Evolutionary conservation across 2,888 invertebrate genomes (phyloP), one percentile per base, ranked within the genome.

Genomic region (Cerastis rubricosa): DNA sequence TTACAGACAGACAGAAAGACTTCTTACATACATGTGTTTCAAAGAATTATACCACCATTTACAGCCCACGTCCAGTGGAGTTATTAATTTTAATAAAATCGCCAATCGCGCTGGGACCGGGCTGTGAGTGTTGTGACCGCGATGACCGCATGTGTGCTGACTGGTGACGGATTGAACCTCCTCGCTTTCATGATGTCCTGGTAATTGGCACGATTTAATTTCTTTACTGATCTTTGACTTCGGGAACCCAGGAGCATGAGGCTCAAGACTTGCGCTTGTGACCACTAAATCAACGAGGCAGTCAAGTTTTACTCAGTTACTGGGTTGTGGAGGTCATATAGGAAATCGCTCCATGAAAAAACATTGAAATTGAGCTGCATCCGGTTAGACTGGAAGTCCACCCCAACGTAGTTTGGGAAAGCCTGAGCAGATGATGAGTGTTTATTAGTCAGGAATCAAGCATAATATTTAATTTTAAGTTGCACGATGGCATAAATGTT

Each of bases 41-140:
- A 78, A 83, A 71, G 19, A 84, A 76, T 69, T 76, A 70, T 69
- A 74, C 12, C 35, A 14, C 29, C 64, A 70, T 87, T 87, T 87
- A 87, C 65, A 63, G 68, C 65, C 78, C 74, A 78, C 81, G 74
- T 83, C 74, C 25, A 72, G 25, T 3, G 4, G 76, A 74, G 85
- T 87, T 89, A 88, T 90, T 89, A 89, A 90, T 91, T 90, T 89
- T 87, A 91, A 91, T 91, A 88, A 89, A 90, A 87, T 82, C 70
- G 72, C 75, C 73, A 87, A 69, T 79, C 57, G 43, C 57, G 25
- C 29, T 43, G 73, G 54, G 25, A 19, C 29, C 54, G 29, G 45
- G 29, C 19, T 47, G 40, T 29, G 1, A 29, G 43, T 64, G 64
- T 8, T 64, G 64, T 25, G n/a, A 64, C 43, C 64, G 61, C 43